Percentiles rank a stretch among this genome's conserved stretches.
Conservation (phyloP, 2,888 invertebrate genomes). For the Lasioglossum zephyrum region DNA sequence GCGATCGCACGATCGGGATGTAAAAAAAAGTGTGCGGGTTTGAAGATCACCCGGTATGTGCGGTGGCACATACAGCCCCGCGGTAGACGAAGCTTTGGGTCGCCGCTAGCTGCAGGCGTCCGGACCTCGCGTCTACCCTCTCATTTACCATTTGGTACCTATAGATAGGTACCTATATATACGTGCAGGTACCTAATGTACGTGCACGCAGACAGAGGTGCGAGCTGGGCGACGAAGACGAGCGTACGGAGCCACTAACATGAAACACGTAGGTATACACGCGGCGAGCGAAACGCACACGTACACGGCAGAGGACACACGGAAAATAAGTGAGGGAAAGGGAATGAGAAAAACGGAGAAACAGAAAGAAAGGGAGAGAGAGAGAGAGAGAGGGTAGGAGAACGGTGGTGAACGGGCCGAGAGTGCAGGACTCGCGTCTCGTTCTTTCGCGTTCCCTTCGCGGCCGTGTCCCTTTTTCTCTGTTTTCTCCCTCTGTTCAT, state of each 20-base stretch:
- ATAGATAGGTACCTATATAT: constrained; percentile 82
- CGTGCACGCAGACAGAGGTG: constrained; percentile 70
- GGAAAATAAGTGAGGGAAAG: constrained; percentile 12
- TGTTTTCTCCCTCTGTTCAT: constrained; percentile 42
- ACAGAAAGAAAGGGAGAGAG: not conserved
- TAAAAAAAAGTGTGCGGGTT: constrained; percentile 50
- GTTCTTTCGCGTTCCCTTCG: constrained; percentile 38
- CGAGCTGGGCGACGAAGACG: constrained; percentile 61
- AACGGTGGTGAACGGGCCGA: constrained; percentile 69
- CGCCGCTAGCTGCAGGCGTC: constrained; percentile 84
- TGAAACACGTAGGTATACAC: constrained; percentile 60
- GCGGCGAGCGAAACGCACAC: constrained; percentile 44
- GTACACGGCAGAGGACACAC: constrained; percentile 44
- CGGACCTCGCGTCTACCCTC: constrained; percentile 83
- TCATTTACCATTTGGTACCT: constrained; percentile 85
- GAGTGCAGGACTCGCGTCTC: constrained; percentile 60
- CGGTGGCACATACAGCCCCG: constrained; percentile 81
- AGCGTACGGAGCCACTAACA: constrained; percentile 63
- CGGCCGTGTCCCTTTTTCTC: constrained; percentile 40
- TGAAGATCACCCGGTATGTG: constrained; percentile 79
- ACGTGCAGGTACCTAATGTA: constrained; percentile 72
- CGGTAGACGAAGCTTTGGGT: constrained; percentile 84
- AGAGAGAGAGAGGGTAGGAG: constrained; percentile 4
- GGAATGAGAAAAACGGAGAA: constrained; percentile 14
- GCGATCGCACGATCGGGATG: not conserved